Conservation (phyloP, 2,888 invertebrate species). For the Eremobia ochroleuca region DNA sequence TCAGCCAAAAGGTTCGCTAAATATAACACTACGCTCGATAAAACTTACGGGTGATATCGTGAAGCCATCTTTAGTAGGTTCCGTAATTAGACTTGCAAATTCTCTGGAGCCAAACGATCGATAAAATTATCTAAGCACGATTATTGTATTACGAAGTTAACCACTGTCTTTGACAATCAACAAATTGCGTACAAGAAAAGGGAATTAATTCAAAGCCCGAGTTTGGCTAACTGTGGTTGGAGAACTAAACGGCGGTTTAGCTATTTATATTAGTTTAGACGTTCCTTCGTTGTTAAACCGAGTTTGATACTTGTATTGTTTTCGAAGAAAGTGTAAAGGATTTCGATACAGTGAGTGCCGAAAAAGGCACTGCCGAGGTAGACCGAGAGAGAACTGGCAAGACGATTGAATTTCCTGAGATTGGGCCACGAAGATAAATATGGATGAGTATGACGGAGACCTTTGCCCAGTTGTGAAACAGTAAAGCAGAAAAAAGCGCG, state of each 20-base stretch:
- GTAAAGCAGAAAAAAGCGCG: background rate
- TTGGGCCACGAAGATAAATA: constrained; percentile 41
- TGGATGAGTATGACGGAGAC: constrained; percentile 34
- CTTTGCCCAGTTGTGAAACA: constrained; percentile 17
- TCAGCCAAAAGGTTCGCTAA: background rate
- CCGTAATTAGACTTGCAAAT: background rate
- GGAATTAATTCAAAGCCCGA: constrained; percentile 46
- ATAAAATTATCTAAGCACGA: constrained; percentile 28
- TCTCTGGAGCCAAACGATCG: background rate
- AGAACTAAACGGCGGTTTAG: constrained; percentile 39
- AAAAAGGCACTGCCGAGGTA: background rate
- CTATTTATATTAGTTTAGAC: constrained; percentile 30
- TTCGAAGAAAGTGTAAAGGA: background rate
- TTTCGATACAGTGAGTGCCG: background rate
- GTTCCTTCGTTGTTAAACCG: constrained; percentile 24
- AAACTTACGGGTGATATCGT: background rate
- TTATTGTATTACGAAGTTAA: constrained; percentile 37
- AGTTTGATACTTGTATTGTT: constrained; percentile 1
- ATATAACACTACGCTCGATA: background rate
- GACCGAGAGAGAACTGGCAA: background rate
- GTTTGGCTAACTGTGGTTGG: constrained; percentile 34
- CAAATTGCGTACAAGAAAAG: constrained; percentile 35
- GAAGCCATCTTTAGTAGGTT: background rate
- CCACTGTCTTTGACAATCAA: constrained; percentile 48
- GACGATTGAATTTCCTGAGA: constrained; percentile 19